Evolutionary conservation across 2,888 invertebrate genomes (phyloP), one percentile per base, ranked within the genome.

Genomic region (Chloroclystis v-ata): DNA sequence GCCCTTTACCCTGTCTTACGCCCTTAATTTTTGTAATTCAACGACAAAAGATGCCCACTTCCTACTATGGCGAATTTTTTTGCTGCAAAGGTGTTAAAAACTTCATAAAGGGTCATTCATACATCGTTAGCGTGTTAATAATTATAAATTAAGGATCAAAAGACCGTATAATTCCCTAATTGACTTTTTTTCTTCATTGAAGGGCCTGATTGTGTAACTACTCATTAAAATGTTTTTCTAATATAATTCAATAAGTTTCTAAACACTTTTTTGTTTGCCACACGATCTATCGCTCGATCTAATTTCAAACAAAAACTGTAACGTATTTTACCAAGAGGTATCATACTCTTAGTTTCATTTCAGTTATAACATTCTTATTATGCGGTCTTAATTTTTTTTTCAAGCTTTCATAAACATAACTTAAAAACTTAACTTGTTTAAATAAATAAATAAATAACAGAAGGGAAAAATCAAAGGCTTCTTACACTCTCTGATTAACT

Each of bases 141-240:
- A 85, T 86, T 85, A 85, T 77, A 82, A 84, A 86, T 85, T 84
- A 80, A 67, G 66, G 65, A 60, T 63, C 58, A 58, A 57, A 52
- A 60, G 54, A 60, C 32, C 58, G 59, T 64, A 71, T 67, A 67
- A 61, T 65, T 75, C 71, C 75, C 68, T 72, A 75, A 75, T 78
- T 47, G 49, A 43, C 47, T 52, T 62, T 65, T n/a, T 65, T 69
- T 56, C 32, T 51, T 54, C 54, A 58, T 63, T 57, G 47, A 56
- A 61, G n/a, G 60, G 65, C n/a, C 4, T 62, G 55, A 44, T 47
- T 54, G 70, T 75, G 75, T 60, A 63, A 61, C 73, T 77, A 64
- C 70, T 78, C 73, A 83, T 85, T 85, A 81, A 63, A 66, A 62
- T 51, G 62, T 69, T 75, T 69, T 69, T 69, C 32, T 55, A 39